Evolutionary conservation across 2,113 vertebrate species (phyloP), one percentile per base, ranked within the genome.

Genomic region (Petrocephalus microphthalmus): DNA sequence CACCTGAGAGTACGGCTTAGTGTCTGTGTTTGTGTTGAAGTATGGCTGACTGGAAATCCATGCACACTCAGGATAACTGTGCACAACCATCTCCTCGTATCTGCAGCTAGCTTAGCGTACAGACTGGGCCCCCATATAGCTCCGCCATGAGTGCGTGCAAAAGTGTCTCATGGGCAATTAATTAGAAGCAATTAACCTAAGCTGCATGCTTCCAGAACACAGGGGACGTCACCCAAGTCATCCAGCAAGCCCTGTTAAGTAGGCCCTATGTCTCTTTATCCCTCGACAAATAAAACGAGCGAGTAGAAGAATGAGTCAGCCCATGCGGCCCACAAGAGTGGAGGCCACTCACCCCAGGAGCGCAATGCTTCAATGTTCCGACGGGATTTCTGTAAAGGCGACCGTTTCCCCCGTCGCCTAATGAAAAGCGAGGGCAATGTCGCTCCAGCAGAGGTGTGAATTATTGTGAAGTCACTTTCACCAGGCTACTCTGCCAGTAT

Each of bases 141-240:
- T 47, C 19, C 3, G 20, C 74, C 87, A 88, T 74, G 57, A 37
- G 51, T 20, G 52, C 52, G 57, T 20, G 74, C 37, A 83, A 71
- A 88, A 49, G 2, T 22, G 78, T 88, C 78, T 64, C 78, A 83
- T 56, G 74, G 78, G 71, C 33, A 82, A 88, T 82, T 88, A 82
- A 83, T 13, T 88, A 47, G 7, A 82, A 37, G 52, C 74, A 88
- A 83, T 88, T 82, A 88, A 83, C 37, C 87, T 37, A 83, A 83
- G 33, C 52, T 88, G 33, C 87, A 45, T 57, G 71, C 25, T 78
- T 57, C 33, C 33, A 57, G 19, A 54, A 52, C 87, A 85, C 17
- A 54, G 33, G 71, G 87, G 51, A 74, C 19, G n/a, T 11, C 2
- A 20, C 15, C 20, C 8, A n/a, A 47, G 87, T 25, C 74, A 52